phyloP scores from a whole-genome alignment of 2,113 vertebrate species.

The Alligator mississippiensis region DNA sequence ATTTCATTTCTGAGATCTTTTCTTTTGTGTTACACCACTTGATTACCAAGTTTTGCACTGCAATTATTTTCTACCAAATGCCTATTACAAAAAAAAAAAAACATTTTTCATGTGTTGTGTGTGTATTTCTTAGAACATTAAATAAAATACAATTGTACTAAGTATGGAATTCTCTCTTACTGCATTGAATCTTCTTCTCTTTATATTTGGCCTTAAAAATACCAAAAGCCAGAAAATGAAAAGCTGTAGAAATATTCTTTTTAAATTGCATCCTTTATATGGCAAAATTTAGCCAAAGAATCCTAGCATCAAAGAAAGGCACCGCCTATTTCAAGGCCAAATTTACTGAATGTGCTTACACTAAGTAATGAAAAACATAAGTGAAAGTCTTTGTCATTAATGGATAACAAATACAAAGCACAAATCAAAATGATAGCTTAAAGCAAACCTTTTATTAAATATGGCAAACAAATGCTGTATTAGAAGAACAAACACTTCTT shows the following conservation, averaged over 20 bases:
- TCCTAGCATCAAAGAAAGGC: slow-evolving; percentile 19
- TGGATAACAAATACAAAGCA: slow-evolving; percentile 36
- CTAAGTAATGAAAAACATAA: slow-evolving; percentile 45
- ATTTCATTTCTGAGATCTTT: neutral
- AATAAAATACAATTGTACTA: slow-evolving; percentile 5
- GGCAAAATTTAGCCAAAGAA: slow-evolving; percentile 18
- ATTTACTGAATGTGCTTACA: slow-evolving; percentile 25
- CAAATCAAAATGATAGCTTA: slow-evolving; percentile 16
- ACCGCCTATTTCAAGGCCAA: slow-evolving; percentile 30
- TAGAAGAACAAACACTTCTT: neutral
- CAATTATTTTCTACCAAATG: neutral
- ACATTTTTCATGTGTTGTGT: neutral
- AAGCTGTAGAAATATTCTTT: neutral
- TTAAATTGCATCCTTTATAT: neutral
- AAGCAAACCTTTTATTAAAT: neutral
- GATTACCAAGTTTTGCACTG: neutral
- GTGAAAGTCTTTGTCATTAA: slow-evolving; percentile 40
- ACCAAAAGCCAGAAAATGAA: neutral
- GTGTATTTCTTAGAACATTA: slow-evolving; percentile 23
- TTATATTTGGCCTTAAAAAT: neutral
- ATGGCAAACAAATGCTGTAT: neutral
- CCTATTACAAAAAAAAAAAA: neutral
- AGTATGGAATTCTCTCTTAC: neutral
- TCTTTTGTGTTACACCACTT: neutral
- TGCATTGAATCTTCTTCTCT: neutral